These are phyloP conservation scores for Aphaenogaster ashmeadi DNA, from an alignment of 1,140 invertebrate genomes.

Conservation along the genomic window DNA sequence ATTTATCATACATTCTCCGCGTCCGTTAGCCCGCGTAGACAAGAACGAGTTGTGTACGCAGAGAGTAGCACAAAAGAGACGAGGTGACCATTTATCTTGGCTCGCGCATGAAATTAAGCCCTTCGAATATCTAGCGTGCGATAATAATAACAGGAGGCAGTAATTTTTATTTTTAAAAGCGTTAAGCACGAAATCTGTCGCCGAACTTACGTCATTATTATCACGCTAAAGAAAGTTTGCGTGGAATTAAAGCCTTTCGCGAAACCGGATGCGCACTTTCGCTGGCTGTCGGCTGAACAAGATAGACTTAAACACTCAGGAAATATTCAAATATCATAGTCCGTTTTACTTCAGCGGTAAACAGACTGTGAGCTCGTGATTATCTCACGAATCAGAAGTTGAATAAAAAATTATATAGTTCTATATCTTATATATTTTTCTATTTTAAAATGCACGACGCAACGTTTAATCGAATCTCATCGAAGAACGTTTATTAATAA, in stretches of 20 bases:
- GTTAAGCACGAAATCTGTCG: slow-evolving; percentile 74
- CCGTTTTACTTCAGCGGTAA: neutral
- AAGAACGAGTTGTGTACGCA: neutral
- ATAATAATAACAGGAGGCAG: slow-evolving; percentile 84
- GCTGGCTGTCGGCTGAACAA: slow-evolving; percentile 41
- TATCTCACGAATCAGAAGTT: neutral
- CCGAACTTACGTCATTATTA: slow-evolving; percentile 71
- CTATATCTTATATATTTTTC: neutral
- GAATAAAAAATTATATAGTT: neutral
- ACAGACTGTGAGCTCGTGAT: neutral
- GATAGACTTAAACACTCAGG: slow-evolving; percentile 33
- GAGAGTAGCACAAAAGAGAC: slow-evolving; percentile 57
- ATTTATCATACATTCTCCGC: slow-evolving; percentile 42
- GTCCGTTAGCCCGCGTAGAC: neutral
- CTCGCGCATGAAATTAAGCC: slow-evolving; percentile 70
- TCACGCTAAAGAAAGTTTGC: slow-evolving; percentile 73
- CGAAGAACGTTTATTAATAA: neutral
- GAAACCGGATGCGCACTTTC: slow-evolving; percentile 64
- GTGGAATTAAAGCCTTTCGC: slow-evolving; percentile 68
- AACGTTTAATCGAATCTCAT: neutral
- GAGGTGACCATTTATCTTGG: slow-evolving; percentile 69
- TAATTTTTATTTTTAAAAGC: slow-evolving; percentile 81
- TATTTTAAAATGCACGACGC: neutral
- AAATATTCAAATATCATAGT: slow-evolving; percentile 33
- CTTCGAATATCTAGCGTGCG: slow-evolving; percentile 72